phyloP scores from a whole-genome alignment of 2,797 vertebrate species.

The Tapera naevia region DNA sequence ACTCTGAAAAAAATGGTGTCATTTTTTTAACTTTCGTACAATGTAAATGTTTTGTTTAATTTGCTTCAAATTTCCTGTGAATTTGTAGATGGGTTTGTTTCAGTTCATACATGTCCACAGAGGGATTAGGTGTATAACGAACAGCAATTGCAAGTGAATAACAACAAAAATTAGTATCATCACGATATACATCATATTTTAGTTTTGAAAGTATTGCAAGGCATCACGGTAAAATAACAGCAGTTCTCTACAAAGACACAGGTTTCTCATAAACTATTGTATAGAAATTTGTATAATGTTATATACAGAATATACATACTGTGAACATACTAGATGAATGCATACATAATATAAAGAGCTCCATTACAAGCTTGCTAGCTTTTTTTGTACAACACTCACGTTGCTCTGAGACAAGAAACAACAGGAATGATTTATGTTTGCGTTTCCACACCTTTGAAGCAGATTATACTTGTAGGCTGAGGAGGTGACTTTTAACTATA shows the following conservation, averaged over 20 bases:
- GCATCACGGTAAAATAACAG: background rate
- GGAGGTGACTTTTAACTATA: background rate
- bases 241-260: background rate
- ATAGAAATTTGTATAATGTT: background rate
- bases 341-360: background rate
- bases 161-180: background rate
- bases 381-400: background rate
- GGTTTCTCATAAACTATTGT: background rate
- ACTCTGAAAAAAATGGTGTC: background rate
- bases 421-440: constrained; percentile 37
- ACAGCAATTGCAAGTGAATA: background rate
- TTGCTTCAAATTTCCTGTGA: background rate
- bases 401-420: constrained; percentile 17
- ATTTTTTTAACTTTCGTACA: background rate
- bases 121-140: background rate
- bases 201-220: background rate
- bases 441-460: constrained; percentile 2
- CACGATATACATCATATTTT: background rate
- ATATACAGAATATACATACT: background rate
- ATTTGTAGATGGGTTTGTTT: background rate
- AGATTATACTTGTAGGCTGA: background rate
- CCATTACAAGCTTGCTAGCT: background rate
- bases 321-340: background rate
- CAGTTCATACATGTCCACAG: background rate
- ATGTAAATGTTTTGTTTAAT: background rate